A percentile compares a stretch with the other conserved stretches of the same genome.
Evolutionary conservation across 1,140 invertebrate genomes (phyloP).

Genomic region (Camponotus vicinus): DNA sequence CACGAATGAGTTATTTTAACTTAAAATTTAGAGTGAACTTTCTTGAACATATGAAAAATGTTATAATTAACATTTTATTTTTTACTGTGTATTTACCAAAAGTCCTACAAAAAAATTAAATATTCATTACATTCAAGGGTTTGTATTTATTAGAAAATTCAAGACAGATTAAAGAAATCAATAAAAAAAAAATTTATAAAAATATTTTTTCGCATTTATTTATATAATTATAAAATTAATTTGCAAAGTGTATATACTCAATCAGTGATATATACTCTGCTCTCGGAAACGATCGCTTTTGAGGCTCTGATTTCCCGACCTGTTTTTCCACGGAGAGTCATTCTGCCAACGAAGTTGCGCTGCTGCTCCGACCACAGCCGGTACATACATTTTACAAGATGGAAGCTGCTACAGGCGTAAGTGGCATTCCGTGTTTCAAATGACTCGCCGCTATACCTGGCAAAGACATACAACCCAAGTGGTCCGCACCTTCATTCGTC

Average conservation of each 20-base stretch:
- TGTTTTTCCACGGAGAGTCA: constrained; percentile 42
- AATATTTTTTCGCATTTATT: no score
- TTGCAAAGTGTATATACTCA: neutral
- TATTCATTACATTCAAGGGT: no score
- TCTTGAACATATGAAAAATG: no score
- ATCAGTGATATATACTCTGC: neutral
- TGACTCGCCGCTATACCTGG: constrained; percentile 48
- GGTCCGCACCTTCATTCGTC: constrained; percentile 64
- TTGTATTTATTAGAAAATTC: no score
- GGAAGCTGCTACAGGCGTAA: constrained; percentile 44
- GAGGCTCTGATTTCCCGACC: neutral
- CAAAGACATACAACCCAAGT: constrained; percentile 63
- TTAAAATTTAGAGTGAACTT: no score
- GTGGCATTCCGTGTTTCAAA: constrained; percentile 55
- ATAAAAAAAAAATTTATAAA: no score
- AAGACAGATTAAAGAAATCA: no score
- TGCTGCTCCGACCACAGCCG: constrained; percentile 44
- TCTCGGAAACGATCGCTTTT: constrained; percentile 27
- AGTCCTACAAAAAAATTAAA: neutral
- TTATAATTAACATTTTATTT: no score
- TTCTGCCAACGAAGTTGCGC: constrained; percentile 31
- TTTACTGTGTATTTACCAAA: neutral
- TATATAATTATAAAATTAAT: no score
- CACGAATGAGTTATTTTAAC: no score
- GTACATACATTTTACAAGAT: constrained; percentile 60